Evolutionary conservation across 2,113 vertebrate genomes (phyloP).

Genomic region (Aptenodytes patagonicus): DNA sequence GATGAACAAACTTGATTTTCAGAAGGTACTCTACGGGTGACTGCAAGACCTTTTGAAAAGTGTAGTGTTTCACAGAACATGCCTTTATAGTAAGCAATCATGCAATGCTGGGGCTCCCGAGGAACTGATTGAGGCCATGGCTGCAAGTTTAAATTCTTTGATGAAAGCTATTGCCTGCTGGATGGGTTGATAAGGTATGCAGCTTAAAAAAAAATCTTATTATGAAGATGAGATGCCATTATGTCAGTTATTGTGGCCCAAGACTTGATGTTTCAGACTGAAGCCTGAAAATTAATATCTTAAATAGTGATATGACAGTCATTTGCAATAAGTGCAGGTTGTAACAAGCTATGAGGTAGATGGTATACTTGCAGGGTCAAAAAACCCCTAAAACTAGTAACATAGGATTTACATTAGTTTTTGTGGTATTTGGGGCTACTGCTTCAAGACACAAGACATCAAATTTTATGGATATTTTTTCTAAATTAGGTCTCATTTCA

Average conservation of each 20-base stretch:
- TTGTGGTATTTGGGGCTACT: background rate
- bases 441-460: background rate
- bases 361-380: background rate
- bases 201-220: background rate
- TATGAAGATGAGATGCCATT: background rate
- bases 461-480: background rate
- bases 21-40: background rate
- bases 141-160: background rate
- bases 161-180: background rate
- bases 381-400: accelerated
- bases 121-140: background rate
- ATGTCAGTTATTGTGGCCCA: background rate
- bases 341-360: background rate
- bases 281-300: background rate
- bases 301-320: background rate
- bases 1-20: background rate
- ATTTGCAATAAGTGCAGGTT: background rate
- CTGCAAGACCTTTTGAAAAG: background rate
- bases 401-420: background rate
- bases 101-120: background rate
- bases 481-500: background rate
- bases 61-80: background rate
- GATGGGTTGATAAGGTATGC: background rate
- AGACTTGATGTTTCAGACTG: background rate
- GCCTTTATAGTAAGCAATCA: background rate